Percentiles rank a stretch among this genome's conserved stretches.
Conservation (phyloP, 2,888 invertebrate genomes). For the Habroteleia sp. region DNA sequence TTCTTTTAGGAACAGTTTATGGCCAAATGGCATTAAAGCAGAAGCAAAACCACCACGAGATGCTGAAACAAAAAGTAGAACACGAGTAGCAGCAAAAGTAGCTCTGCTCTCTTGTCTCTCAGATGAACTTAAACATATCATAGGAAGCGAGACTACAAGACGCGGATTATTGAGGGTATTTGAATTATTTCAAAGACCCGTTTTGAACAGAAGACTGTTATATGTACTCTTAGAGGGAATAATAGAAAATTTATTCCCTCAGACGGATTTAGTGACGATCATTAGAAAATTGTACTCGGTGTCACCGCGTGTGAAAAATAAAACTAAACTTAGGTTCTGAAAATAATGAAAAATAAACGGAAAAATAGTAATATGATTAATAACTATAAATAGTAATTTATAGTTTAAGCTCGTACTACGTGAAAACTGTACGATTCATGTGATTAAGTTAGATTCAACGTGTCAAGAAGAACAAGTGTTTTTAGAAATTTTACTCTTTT, state of each 20-base stretch:
- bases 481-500: conserved; percentile 16
- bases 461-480: conserved; percentile 44
- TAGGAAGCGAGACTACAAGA: conserved; percentile 93
- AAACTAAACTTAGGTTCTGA: conserved; percentile 71
- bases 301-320: conserved; percentile 81
- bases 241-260: conserved; percentile 89
- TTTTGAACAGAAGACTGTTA: conserved; percentile 91
- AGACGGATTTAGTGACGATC: conserved; percentile 87
- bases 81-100: conserved; percentile 92
- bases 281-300: conserved; percentile 88
- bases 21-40: conserved; percentile 84
- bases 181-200: conserved; percentile 92
- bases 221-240: conserved; percentile 93
- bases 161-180: conserved; percentile 91
- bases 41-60: conserved; percentile 83
- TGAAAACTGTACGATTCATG: conserved; percentile 14
- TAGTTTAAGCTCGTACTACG: conserved; percentile 8
- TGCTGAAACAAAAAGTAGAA: conserved; percentile 86
- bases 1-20: conserved; percentile 83
- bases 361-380: neutral
- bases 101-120: conserved; percentile 91
- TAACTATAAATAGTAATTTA: neutral
- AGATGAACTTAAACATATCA: conserved; percentile 94
- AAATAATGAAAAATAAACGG: neutral
- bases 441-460: conserved; percentile 44